Conservation (phyloP, 2,113 vertebrate genomes). For the Oreochromis tanganicae region DNA sequence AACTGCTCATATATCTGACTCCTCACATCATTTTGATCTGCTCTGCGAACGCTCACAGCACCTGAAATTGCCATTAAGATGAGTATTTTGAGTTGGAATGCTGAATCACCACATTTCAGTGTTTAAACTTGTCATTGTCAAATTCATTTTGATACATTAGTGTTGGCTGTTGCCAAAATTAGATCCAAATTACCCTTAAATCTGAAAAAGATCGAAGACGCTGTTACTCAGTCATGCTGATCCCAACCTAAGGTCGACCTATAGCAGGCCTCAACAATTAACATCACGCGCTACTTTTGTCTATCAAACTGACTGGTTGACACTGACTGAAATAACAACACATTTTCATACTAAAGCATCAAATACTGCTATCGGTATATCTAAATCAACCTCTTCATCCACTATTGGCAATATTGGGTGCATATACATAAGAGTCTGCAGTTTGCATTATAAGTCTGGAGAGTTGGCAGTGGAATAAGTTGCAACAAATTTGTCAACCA, state of each 20-base stretch:
- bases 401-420: neutral
- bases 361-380: neutral
- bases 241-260: neutral
- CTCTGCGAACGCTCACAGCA: constrained; percentile 16
- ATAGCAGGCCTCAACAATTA: neutral
- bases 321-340: neutral
- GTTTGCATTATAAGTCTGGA: neutral
- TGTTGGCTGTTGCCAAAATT: neutral
- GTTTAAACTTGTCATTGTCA: constrained; percentile 2
- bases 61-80: constrained; percentile 43
- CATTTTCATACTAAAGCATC: neutral
- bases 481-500: neutral
- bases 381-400: neutral
- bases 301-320: neutral
- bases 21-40: constrained; percentile 32
- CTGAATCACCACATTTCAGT: neutral
- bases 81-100: constrained; percentile 8
- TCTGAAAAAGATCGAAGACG: neutral
- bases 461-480: neutral
- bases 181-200: neutral
- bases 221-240: neutral
- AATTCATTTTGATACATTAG: neutral
- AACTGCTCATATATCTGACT: constrained; percentile 38
- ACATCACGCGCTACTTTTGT: neutral
- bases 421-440: neutral